phyloP scores from a whole-genome alignment of 2,888 invertebrate species.

The Nebria salina region DNA sequence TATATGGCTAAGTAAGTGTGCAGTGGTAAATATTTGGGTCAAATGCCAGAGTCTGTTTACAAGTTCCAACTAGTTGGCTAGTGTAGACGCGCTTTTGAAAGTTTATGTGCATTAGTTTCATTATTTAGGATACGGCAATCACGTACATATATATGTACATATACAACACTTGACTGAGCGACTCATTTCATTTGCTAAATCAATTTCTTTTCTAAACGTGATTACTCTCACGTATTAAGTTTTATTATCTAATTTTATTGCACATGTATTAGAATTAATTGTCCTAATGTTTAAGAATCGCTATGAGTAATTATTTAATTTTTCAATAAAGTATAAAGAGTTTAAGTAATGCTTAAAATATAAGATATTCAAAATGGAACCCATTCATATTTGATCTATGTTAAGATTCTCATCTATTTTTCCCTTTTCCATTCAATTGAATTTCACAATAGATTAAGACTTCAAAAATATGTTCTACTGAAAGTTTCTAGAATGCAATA shows the following conservation, averaged over 20 bases:
- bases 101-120: constrained; percentile 40
- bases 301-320: too few species aligned
- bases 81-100: constrained; percentile 32
- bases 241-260: background rate
- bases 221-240: background rate
- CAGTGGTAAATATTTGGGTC: constrained; percentile 41
- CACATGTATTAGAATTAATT: too few species aligned
- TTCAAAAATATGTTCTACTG: too few species aligned
- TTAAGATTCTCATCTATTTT: too few species aligned
- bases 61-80: constrained; percentile 24
- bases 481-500: too few species aligned
- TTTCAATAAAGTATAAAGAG: too few species aligned
- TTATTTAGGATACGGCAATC: constrained; percentile 13
- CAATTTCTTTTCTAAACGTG: background rate
- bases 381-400: too few species aligned
- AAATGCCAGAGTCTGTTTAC: constrained; percentile 36
- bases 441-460: too few species aligned
- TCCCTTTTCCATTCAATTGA: too few species aligned
- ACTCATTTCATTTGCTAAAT: constrained; percentile 2
- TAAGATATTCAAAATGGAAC: too few species aligned
- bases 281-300: too few species aligned
- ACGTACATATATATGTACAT: background rate
- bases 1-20: background rate
- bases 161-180: background rate
- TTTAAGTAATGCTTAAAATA: too few species aligned